Conservation (phyloP, 2,797 vertebrate species). For the Malurus splendens region DNA sequence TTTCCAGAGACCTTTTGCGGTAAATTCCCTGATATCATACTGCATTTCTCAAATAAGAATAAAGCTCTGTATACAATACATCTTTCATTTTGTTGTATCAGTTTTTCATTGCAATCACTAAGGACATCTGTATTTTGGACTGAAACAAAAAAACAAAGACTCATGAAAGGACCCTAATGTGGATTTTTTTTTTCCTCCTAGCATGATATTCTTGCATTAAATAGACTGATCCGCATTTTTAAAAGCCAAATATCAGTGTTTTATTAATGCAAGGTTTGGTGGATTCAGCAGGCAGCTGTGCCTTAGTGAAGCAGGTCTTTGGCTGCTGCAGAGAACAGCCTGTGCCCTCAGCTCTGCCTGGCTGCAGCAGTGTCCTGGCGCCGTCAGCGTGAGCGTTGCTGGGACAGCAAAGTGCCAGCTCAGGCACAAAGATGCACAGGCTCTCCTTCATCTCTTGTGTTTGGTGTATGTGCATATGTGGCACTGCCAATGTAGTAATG, state of each 20-base stretch:
- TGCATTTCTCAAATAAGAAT: background rate
- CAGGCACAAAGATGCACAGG: accelerated
- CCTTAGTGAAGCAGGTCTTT: background rate
- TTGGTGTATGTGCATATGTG: accelerated
- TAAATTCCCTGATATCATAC: background rate
- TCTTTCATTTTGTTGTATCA: background rate
- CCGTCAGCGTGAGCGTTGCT: accelerated
- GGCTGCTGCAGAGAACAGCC: background rate
- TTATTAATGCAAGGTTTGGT: background rate
- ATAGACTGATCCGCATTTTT: background rate
- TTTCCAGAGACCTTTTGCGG: background rate
- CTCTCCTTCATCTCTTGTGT: background rate
- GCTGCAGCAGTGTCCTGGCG: accelerated
- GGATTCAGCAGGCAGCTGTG: background rate
- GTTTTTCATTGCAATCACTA: background rate
- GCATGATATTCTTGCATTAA: background rate
- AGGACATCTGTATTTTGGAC: accelerated
- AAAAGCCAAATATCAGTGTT: background rate
- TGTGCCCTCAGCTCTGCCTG: background rate
- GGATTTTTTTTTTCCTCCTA: background rate
- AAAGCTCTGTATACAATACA: background rate
- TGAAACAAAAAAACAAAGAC: background rate
- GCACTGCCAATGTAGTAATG: background rate
- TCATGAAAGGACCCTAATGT: background rate
- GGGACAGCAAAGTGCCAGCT: background rate